Evolutionary conservation across 2,888 invertebrate genomes (phyloP), one percentile per base, ranked within the genome.

Genomic region (Ecdyonurus torrentis): DNA sequence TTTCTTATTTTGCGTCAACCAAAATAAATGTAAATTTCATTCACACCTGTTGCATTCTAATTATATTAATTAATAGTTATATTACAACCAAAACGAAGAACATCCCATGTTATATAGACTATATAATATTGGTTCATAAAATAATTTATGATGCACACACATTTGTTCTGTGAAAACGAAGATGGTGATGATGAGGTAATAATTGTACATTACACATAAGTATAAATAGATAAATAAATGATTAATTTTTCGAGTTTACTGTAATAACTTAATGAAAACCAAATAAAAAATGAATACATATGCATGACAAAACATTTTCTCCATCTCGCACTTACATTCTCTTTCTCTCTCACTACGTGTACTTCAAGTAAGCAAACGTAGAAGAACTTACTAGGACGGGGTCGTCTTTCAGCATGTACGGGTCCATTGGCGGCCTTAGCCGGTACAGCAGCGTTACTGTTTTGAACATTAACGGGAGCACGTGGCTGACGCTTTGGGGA

Each of bases 401-500:
- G 80, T 75, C 84, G 83, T 79, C 74, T 79, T 71, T 71, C 70
- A 60, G 67, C 64, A 58, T 69, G 69, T 23, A 68, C 67, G 50
- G 66, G 67, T 59, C 67, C 65, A 63, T 67, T 66, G n/a, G 55
- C 7, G 37, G 72, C 68, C 73, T 72, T 71, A 69, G 70, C 71
- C 70, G 70, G 70, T 65, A 72, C 71, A 69, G 72, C 73, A 69
- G 72, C 71, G 69, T 61, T 62, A 63, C 63, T 60, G 59, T 65
- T 60, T 61, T 70, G 70, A 69, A 70, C 69, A 64, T 60, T 55
- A 66, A 72, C 73, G 55, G 71, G 70, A 64, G 73, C 72, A 15
- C 73, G 70, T 60, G 86, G 83, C 70, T 88, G 86, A 67, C 89
- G 84, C 71, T 89, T 88, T 24, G 90, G 89, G 61, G 90, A 90